A percentile compares a stretch with the other conserved stretches of the same genome.
Conservation (phyloP, 2,113 vertebrate genomes). For the Alethe castanea region DNA sequence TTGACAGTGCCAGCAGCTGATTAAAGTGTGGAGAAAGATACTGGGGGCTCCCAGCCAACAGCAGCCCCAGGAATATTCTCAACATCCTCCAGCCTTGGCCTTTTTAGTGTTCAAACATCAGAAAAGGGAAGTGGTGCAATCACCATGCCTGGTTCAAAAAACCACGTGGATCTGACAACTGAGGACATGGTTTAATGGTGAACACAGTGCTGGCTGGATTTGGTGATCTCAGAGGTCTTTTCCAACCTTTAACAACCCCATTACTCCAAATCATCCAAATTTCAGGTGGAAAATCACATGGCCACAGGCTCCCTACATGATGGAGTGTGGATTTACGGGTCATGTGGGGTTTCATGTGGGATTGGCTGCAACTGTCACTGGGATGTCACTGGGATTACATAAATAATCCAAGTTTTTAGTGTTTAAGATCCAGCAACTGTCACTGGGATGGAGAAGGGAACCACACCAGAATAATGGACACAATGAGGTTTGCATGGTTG, state of each 20-base stretch:
- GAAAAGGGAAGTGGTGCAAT: background rate
- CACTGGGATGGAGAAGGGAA: background rate
- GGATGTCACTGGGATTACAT: background rate
- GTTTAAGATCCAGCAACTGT: background rate
- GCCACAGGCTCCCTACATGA: background rate
- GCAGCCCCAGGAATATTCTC: background rate
- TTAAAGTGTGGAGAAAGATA: background rate
- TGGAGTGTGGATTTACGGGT: background rate
- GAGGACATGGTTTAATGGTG: background rate
- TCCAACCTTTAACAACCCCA: background rate
- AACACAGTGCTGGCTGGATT: no score
- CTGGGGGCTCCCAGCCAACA: background rate
- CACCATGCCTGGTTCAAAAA: background rate
- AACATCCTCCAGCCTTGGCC: background rate
- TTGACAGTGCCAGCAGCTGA: background rate
- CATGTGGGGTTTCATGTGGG: rapidly evolving
- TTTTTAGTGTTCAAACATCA: background rate
- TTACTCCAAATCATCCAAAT: background rate
- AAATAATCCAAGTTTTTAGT: no score
- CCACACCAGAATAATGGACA: rapidly evolving
- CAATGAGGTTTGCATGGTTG: background rate
- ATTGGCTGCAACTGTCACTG: background rate
- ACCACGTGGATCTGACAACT: rapidly evolving
- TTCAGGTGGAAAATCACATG: background rate
- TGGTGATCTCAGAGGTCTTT: background rate